Conservation (phyloP, 2,888 invertebrate species). For the Orgyia antiqua region DNA sequence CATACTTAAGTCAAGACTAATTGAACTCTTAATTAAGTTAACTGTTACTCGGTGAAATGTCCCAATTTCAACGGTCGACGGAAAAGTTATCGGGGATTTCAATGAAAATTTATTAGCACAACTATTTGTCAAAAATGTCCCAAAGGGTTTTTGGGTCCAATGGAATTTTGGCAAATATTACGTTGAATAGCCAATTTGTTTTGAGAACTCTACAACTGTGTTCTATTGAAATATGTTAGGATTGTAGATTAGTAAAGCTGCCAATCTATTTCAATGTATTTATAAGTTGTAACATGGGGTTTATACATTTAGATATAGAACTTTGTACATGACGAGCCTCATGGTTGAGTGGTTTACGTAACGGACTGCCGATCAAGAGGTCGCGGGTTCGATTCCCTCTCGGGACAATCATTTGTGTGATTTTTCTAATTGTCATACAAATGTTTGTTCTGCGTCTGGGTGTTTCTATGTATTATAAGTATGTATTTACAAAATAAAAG, state of each 20-base stretch:
- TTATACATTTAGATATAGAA: too few relatives aligned
- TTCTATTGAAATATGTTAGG: constrained; percentile 36
- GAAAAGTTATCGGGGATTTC: constrained; percentile 65
- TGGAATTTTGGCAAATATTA: constrained; percentile 62
- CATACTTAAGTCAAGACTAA: constrained; percentile 64
- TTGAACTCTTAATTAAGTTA: constrained; percentile 71
- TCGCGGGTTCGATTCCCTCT: too few relatives aligned
- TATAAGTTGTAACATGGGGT: too few relatives aligned
- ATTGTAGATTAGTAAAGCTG: constrained; percentile 28
- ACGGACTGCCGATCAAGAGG: too few relatives aligned
- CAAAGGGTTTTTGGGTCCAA: constrained; percentile 42
- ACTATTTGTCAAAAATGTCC: constrained; percentile 75
- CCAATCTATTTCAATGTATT: neutral
- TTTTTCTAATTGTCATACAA: too few relatives aligned
- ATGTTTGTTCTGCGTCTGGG: too few relatives aligned
- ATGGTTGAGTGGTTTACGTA: too few relatives aligned
- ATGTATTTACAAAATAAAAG: too few relatives aligned
- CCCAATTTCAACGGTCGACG: constrained; percentile 62
- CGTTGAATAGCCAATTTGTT: constrained; percentile 61
- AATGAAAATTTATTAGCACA: constrained; percentile 73
- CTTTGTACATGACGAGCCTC: too few relatives aligned
- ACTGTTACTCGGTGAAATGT: constrained; percentile 60
- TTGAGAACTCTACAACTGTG: constrained; percentile 34
- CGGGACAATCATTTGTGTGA: too few relatives aligned
- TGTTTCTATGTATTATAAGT: too few relatives aligned